Evolutionary conservation across 2,888 invertebrate genomes (phyloP), one percentile per base, ranked within the genome.

Genomic region (Leptopilina syphax): DNA sequence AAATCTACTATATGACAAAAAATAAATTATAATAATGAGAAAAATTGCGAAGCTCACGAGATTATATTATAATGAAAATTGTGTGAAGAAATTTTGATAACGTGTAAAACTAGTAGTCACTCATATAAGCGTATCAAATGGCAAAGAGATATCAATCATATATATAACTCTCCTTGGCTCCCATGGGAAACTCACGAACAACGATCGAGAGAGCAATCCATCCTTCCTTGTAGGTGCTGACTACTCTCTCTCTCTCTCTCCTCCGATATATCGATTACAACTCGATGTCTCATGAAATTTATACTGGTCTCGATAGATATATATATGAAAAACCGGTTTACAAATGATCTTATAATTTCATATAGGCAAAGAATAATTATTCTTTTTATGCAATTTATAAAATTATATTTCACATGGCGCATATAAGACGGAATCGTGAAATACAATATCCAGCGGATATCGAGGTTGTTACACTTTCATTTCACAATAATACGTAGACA

Each of bases 181-280:
- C 57, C 57, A 73, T 73, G 57, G 57, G n/a, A 73, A 34, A 57
- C 73, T 73, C 73, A 54, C 34, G 34, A 73, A 73, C 73, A 60
- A 73, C 73, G 57, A 63, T 63, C 63, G 63, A 50, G 47, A 47
- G 47, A 73, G 73, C 73, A 73, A 60, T 73, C 73, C 73, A 73
- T 73, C 73, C 73, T 73, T 57, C 73, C 54, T 73, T 73, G 10
- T 73, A 57, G 50, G 54, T 73, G 73, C 57, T 57, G 73, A 73
- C 57, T 84, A 82, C 83, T 90, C 34, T 34, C 27, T 27, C 27
- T 27, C 27, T 27, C 27, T 27, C 27, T 27, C 34, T 34, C 34
- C 34, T 4, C 4, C 34, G 34, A 34, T 34, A 34, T 34, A 89
- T 90, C 88, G 87, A 85, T 90, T 89, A 85, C 89, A 84, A 87